Conservation (phyloP, 2,113 vertebrate genomes). For the Proterorhinus semilunaris region DNA sequence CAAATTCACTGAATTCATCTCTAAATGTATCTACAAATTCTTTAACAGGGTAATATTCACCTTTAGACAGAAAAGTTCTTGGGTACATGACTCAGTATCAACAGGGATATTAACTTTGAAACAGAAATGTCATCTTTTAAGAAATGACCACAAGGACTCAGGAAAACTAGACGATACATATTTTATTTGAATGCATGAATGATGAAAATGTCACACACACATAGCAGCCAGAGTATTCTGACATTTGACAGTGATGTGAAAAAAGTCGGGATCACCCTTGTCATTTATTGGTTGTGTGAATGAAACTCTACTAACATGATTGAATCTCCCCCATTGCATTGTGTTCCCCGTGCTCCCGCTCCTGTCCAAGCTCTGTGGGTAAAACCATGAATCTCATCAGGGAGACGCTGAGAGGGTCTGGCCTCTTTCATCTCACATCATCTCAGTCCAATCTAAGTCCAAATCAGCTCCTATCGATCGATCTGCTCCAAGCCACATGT, state of each 20-base stretch:
- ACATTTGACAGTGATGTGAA: background rate
- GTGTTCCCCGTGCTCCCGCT: background rate
- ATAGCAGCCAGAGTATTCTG: background rate
- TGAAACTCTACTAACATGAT: background rate
- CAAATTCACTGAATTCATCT: no score
- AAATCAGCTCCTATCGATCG: slow-evolving; percentile 52
- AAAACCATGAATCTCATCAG: slow-evolving; percentile 12
- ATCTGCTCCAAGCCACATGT: slow-evolving; percentile 21
- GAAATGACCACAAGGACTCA: no score
- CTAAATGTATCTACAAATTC: no score
- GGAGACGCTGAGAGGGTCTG: background rate
- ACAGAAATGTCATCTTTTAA: no score
- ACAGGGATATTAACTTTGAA: no score
- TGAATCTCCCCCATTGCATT: background rate
- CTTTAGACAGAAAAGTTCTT: no score
- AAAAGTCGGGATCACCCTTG: background rate
- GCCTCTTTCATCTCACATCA: slow-evolving; percentile 35
- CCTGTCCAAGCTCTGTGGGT: background rate
- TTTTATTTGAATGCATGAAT: no score
- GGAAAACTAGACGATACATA: no score
- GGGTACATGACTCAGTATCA: no score
- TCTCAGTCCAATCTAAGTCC: slow-evolving; percentile 55
- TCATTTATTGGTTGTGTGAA: background rate
- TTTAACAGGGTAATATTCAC: no score
- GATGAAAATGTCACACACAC: no score